A percentile compares a stretch with the other conserved stretches of the same genome.
Conservation (phyloP, 1,140 invertebrate species). For the Drosophila murphyi region DNA sequence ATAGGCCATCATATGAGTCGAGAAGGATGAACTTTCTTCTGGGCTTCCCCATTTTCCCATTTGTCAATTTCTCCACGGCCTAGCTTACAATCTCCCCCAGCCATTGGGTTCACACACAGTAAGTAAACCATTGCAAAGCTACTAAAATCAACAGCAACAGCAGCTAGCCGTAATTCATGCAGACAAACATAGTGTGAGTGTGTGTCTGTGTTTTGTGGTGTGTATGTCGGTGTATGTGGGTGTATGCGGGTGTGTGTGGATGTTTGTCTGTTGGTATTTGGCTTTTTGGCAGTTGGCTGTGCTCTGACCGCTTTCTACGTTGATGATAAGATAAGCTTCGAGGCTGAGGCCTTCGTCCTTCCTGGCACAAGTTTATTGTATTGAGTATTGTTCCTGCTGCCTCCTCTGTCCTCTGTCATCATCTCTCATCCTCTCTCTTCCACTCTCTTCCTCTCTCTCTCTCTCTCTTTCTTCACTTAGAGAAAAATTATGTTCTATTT, state of each 20-base stretch:
- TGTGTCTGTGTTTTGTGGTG: neutral
- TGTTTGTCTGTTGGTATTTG: conserved; percentile 17
- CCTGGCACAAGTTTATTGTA: conserved; percentile 41
- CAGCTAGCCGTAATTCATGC: conserved; percentile 47
- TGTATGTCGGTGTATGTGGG: conserved; percentile 10
- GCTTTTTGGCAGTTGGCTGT: conserved; percentile 42
- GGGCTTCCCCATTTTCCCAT: neutral
- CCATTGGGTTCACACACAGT: neutral
- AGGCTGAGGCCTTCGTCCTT: conserved; percentile 33
- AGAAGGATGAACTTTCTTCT: too few relatives aligned
- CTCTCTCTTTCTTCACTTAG: neutral
- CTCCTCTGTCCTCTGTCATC: too few relatives aligned
- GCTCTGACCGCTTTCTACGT: neutral
- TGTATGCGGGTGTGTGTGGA: conserved; percentile 7
- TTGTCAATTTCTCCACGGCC: conserved; percentile 2
- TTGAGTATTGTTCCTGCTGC: conserved; percentile 36
- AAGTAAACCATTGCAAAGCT: conserved; percentile 29
- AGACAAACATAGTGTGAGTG: conserved; percentile 18
- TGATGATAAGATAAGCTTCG: conserved; percentile 73
- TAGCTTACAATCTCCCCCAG: neutral
- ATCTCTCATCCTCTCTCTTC: neutral
- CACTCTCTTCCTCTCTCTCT: neutral
- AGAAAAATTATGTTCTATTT: neutral
- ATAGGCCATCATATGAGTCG: conserved; percentile 7
- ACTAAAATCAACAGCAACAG: conserved; percentile 41